Evolutionary conservation across 35 echinoderm and acorn worm genomes (phyloP).

Genomic region (Apostichopus parvimensis): DNA sequence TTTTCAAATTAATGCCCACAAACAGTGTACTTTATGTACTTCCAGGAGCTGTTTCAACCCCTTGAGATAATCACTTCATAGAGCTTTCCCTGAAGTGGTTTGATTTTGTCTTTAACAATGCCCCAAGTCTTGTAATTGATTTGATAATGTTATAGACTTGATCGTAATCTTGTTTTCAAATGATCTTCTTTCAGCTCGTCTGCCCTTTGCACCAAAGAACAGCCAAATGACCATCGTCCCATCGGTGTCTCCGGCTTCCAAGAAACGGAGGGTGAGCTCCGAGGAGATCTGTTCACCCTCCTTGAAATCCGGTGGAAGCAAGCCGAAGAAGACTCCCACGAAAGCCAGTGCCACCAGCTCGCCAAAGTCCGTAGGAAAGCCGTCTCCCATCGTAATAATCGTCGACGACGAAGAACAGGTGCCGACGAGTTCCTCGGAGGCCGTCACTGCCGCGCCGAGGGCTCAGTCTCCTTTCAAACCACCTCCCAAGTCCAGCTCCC

Average conservation of each 20-base stretch:
- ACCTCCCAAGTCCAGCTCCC: slow-evolving; percentile 53
- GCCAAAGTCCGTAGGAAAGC: slow-evolving; percentile 51
- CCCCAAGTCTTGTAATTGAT: no score
- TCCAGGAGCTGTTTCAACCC: no score
- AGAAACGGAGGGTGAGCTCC: neutral
- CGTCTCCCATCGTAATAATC: slow-evolving; percentile 48
- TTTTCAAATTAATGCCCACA: no score
- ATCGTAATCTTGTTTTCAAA: neutral
- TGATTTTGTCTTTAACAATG: no score
- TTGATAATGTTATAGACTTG: no score
- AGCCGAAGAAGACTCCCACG: neutral
- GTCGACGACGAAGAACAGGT: slow-evolving; percentile 23
- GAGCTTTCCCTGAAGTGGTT: no score
- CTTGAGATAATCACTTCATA: no score
- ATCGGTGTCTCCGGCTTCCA: neutral
- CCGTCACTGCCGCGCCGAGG: neutral
- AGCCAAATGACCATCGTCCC: neutral
- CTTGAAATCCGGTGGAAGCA: neutral
- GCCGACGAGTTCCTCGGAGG: slow-evolving; percentile 23
- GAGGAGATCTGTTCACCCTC: neutral
- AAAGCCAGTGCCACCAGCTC: neutral
- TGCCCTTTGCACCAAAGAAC: slow-evolving; percentile 44
- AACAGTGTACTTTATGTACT: no score
- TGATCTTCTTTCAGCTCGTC: slow-evolving; percentile 23
- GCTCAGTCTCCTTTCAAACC: slow-evolving; percentile 49